Evolutionary conservation across 2,888 invertebrate species (phyloP).

Genomic region (Ennomos erosarius): DNA sequence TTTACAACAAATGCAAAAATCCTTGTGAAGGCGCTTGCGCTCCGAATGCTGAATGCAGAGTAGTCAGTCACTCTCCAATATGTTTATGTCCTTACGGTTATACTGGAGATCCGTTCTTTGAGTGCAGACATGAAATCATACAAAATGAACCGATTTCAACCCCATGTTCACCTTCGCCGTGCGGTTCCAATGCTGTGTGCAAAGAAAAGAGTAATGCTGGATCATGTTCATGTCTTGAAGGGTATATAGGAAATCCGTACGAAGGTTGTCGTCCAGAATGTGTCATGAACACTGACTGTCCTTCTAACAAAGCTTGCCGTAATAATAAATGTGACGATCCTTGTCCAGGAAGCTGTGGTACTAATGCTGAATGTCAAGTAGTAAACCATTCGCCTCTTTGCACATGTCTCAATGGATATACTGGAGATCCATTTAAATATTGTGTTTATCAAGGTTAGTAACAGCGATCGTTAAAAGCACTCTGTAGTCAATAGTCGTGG

Average conservation of each 20-base stretch:
- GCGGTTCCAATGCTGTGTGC: slow-evolving; percentile 88
- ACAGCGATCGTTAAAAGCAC: neutral
- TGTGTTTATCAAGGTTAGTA: slow-evolving; percentile 82
- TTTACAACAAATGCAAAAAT: slow-evolving; percentile 91
- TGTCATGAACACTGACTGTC: slow-evolving; percentile 89
- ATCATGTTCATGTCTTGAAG: slow-evolving; percentile 89
- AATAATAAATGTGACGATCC: slow-evolving; percentile 91
- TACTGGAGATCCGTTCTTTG: slow-evolving; percentile 91
- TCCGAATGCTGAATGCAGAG: slow-evolving; percentile 89
- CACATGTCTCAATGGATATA: slow-evolving; percentile 88
- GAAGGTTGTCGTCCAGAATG: slow-evolving; percentile 92
- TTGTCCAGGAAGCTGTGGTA: slow-evolving; percentile 91
- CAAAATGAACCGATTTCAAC: slow-evolving; percentile 68
- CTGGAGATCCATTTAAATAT: slow-evolving; percentile 90
- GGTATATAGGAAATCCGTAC: slow-evolving; percentile 91
- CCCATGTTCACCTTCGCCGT: slow-evolving; percentile 87
- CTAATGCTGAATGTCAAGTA: slow-evolving; percentile 90
- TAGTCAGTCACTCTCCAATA: slow-evolving; percentile 91
- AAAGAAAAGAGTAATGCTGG: slow-evolving; percentile 86
- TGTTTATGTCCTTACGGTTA: slow-evolving; percentile 89
- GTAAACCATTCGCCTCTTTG: slow-evolving; percentile 89
- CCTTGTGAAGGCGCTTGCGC: slow-evolving; percentile 91
- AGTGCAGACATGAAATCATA: slow-evolving; percentile 79
- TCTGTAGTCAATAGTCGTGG: too few relatives aligned
- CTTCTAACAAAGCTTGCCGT: slow-evolving; percentile 88